Evolutionary conservation across 2,113 vertebrate genomes (phyloP).

Genomic region (Numenius arquata): DNA sequence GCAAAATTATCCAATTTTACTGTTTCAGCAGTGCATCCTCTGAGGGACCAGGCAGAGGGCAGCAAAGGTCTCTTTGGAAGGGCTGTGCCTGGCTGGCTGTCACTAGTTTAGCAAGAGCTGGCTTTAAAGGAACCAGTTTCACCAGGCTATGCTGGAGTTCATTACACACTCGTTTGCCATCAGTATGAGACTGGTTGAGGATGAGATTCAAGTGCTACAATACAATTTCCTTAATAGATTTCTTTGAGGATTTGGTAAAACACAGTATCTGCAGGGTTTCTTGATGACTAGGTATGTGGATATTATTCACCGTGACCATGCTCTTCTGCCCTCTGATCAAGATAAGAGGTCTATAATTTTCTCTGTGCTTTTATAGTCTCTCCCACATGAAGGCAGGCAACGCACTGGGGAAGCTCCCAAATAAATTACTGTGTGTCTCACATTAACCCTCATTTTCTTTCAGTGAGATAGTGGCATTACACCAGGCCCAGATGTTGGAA

Average conservation of each 20-base stretch:
- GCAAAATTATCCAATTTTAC: fast-evolving
- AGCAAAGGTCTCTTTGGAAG: background rate
- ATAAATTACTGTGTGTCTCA: background rate
- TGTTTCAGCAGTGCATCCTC: background rate
- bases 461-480: background rate
- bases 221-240: background rate
- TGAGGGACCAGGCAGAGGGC: conserved; percentile 5
- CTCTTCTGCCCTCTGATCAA: background rate
- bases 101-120: background rate
- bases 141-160: fast-evolving
- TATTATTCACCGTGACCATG: background rate
- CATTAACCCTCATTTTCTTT: background rate
- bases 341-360: background rate
- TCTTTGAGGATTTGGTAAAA: background rate
- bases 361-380: background rate
- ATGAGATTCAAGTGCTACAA: background rate
- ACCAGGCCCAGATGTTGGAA: background rate
- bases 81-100: background rate
- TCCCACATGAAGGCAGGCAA: background rate
- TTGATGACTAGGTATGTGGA: background rate
- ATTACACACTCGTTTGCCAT: background rate
- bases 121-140: background rate
- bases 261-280: fast-evolving
- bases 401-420: background rate
- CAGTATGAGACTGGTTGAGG: background rate